A percentile compares a stretch with the other conserved stretches of the same genome.
These are phyloP conservation scores for Daktulosphaira vitifoliae DNA, from an alignment of 1,140 invertebrate species.

Conservation along the genomic window DNA sequence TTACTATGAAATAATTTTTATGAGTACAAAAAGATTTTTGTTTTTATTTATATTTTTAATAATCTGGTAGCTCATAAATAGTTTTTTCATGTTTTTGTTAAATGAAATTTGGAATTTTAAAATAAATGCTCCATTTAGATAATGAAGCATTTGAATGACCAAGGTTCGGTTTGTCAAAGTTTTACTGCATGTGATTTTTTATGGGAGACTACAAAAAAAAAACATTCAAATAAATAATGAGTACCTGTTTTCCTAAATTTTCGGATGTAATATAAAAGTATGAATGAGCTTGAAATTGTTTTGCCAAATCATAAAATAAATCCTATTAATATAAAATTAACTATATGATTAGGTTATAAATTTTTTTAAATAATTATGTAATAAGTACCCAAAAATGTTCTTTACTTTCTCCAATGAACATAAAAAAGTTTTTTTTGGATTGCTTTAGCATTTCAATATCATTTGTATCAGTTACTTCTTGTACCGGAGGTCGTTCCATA, in stretches of 20 bases:
- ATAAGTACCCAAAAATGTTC: constrained; percentile 29
- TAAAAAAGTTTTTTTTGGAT: constrained; percentile 73
- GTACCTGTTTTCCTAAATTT: constrained; percentile 53
- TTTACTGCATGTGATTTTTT: too few species aligned
- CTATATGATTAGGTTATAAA: neutral
- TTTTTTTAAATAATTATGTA: neutral
- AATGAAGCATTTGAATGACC: too few species aligned
- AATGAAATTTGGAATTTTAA: too few species aligned
- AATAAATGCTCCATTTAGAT: too few species aligned
- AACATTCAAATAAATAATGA: too few species aligned
- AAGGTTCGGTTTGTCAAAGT: too few species aligned
- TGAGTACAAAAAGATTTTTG: too few species aligned
- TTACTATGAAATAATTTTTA: too few species aligned
- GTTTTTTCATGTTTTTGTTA: too few species aligned
- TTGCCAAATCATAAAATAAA: constrained; percentile 62
- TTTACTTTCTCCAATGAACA: constrained; percentile 62
- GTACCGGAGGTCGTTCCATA: constrained; percentile 78
- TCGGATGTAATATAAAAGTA: constrained; percentile 75
- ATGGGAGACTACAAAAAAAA: too few species aligned
- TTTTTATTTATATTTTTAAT: too few species aligned
- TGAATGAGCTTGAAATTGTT: constrained; percentile 67
- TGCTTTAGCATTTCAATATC: constrained; percentile 67
- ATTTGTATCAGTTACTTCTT: constrained; percentile 64
- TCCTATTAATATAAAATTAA: constrained; percentile 48
- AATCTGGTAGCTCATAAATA: too few species aligned